Base-by-base conservation (phyloP, 2,113 vertebrate genomes). In the Pedetes capensis region DNA sequence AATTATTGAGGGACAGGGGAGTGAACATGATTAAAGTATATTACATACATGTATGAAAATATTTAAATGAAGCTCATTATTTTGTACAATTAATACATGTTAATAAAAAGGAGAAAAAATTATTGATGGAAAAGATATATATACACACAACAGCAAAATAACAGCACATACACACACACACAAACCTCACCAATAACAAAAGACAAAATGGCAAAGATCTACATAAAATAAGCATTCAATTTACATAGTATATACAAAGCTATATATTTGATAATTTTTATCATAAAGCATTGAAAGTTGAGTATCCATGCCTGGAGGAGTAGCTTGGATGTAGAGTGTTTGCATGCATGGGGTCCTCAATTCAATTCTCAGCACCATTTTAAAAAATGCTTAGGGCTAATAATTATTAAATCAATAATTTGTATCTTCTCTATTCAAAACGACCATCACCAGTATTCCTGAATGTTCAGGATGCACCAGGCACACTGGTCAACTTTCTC, bases 1-100 rank as follows among this genome's bases (percentile, higher is more conserved):
- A 89, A 95, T 78, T 42, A 81, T 44, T 78, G 49, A 94, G 87
- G 22, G 5, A n/a, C n/a, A n/a, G n/a, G n/a, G n/a, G n/a, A n/a
- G n/a, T n/a, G n/a, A n/a, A n/a, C n/a, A n/a, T n/a, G n/a, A n/a
- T n/a, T n/a, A n/a, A n/a, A n/a, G n/a, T n/a, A n/a, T n/a, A n/a
- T n/a, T n/a, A n/a, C n/a, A n/a, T n/a, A n/a, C n/a, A n/a, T n/a
- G n/a, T n/a, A n/a, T n/a, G n/a, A n/a, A n/a, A n/a, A n/a, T n/a
- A n/a, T n/a, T n/a, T n/a, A n/a, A n/a, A n/a, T n/a, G n/a, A n/a
- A n/a, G n/a, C n/a, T n/a, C n/a, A n/a, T n/a, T n/a, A n/a, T n/a
- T n/a, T n/a, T n/a, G n/a, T n/a, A n/a, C n/a, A n/a, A n/a, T n/a
- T n/a, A n/a, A n/a, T n/a, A n/a, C n/a, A n/a, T n/a, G n/a, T n/a